Base-by-base conservation (phyloP, 2,797 vertebrate genomes). In the Eulemur coronatus region DNA sequence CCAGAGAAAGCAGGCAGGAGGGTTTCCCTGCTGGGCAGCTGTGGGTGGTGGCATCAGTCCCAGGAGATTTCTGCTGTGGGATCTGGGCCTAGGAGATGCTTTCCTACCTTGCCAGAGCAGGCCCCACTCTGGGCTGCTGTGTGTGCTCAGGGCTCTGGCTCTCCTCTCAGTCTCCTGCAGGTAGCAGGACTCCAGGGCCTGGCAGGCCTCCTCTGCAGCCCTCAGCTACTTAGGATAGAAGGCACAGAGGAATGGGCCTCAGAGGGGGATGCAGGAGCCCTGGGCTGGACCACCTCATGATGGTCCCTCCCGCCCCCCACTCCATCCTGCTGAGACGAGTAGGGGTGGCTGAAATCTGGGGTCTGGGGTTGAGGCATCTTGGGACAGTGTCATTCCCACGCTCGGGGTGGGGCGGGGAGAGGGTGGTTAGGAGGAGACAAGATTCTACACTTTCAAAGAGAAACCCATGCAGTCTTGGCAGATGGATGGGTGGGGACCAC, bases 41-140 rank as follows among this genome's bases (percentile, higher is more conserved):
- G 12, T 38, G 35, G 61, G 24, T 35, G 20, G 33, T 26, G 15
- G n/a, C 2, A 28, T 41, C 7, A 3, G 22, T 76, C 46, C 76
- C 28, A 8, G 48, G 30, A 85, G 38, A 10, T 8, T 84, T 38
- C 38, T 79, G 76, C 59, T 55, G 35, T 57, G 15, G 70, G 4
- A 50, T 18, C 4, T 24, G 73, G 22, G 65, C 50, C 52, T 65
- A 14, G n/a, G 78, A 13, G 26, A 5, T 22, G 30, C 82, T n/a
- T 80, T 75, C 89, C 46, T 95, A 98, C 98, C 98, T 98, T 97
- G 97, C 38, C 93, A 97, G 9, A 98, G 92, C 11, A 96, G 84
- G 33, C 59, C 10, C 2, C 15, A 4, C n/a, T 97, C 94, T 0
- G 86, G 86, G 87, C 41, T 15, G 4, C 18, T 50, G 57, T 48